Conservation (phyloP, 2,888 invertebrate genomes). For the Panopea generosa region DNA sequence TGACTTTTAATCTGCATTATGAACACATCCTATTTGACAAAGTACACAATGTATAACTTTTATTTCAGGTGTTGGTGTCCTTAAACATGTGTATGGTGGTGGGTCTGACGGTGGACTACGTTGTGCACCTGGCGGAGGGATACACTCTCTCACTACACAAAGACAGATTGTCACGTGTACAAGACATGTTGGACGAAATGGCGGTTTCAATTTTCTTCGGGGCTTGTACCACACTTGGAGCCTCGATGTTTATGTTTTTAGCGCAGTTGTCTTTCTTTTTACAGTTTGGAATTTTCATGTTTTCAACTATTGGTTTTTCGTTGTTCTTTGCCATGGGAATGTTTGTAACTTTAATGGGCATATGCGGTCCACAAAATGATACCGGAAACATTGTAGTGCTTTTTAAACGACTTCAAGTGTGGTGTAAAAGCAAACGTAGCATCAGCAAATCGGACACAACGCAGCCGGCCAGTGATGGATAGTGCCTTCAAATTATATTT, state of each 20-base stretch:
- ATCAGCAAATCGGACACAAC: background rate
- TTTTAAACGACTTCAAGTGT: conserved; percentile 15
- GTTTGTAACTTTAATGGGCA: conserved; percentile 73
- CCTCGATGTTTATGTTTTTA: conserved; percentile 77
- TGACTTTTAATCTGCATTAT: too few species aligned
- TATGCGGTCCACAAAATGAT: conserved; percentile 73
- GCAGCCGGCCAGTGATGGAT: too few species aligned
- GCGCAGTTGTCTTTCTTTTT: conserved; percentile 78
- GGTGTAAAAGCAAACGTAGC: conserved; percentile 29
- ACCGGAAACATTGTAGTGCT: conserved; percentile 50
- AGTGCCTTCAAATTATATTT: too few species aligned
- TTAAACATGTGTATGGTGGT: conserved; percentile 75
- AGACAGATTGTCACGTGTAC: conserved; percentile 66
- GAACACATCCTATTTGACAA: too few species aligned
- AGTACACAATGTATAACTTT: too few species aligned
- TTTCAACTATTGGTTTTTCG: conserved; percentile 79
- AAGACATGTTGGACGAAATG: conserved; percentile 72
- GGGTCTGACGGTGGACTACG: conserved; percentile 75
- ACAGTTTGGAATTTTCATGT: conserved; percentile 81
- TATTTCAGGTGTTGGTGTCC: conserved; percentile 68
- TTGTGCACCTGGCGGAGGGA: conserved; percentile 76
- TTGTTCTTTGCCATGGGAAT: conserved; percentile 74
- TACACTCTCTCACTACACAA: conserved; percentile 67
- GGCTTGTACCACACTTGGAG: conserved; percentile 79
- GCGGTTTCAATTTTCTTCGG: conserved; percentile 80